These are phyloP conservation scores for Masticophis lateralis DNA, from an alignment of 2,797 vertebrate species.

Conservation along the genomic window DNA sequence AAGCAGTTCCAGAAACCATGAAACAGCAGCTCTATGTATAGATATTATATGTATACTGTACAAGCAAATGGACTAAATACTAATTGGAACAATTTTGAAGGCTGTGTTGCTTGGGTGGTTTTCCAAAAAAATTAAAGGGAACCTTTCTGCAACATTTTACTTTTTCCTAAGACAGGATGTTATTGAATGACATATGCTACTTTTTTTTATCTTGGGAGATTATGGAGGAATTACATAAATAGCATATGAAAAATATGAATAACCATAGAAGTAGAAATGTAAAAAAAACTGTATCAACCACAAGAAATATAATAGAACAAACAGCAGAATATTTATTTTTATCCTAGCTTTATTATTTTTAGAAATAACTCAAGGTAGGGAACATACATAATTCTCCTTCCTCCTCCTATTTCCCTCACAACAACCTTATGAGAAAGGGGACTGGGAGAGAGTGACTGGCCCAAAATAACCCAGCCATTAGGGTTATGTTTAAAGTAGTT, in stretches of 20 bases:
- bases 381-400: background rate
- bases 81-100: background rate
- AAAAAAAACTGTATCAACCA: background rate
- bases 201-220: background rate
- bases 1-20: background rate
- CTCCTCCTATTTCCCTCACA: background rate
- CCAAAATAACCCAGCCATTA: background rate
- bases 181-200: background rate
- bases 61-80: rapidly evolving
- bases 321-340: background rate
- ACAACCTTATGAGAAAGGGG: background rate
- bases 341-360: background rate
- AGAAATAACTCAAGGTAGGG: background rate
- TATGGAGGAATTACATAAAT: background rate
- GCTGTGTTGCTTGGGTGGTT: constrained; percentile 25
- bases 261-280: background rate
- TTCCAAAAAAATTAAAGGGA: constrained; percentile 7
- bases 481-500: background rate
- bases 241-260: background rate
- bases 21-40: background rate
- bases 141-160: background rate
- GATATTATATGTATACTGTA: background rate
- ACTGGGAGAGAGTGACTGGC: background rate
- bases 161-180: background rate
- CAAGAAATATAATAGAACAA: background rate